phyloP scores from a whole-genome alignment of 2,113 vertebrate genomes.

The Pelobates fuscus region DNA sequence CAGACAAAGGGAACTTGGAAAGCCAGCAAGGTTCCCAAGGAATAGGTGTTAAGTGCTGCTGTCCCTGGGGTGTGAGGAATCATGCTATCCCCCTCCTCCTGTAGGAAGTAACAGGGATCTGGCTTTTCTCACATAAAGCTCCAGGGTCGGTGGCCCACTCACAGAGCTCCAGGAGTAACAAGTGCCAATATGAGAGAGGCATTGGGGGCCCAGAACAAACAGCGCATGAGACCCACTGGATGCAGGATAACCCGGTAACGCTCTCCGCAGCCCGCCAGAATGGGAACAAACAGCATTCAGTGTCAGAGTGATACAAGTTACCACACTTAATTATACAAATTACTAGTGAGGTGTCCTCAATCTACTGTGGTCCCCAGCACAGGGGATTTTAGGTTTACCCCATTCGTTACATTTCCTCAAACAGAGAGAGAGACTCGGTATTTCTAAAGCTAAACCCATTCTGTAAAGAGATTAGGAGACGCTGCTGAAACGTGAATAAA shows the following conservation, averaged over 20 bases:
- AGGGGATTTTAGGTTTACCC: too few species aligned
- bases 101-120: constrained; percentile 26
- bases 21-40: constrained; percentile 33
- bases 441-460: too few species aligned
- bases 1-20: constrained; percentile 35
- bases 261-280: not conserved
- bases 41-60: constrained; percentile 34
- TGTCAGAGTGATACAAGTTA: too few species aligned
- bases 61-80: constrained; percentile 37
- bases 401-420: too few species aligned
- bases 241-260: too few species aligned
- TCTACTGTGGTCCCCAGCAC: too few species aligned
- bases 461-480: too few species aligned
- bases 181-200: not conserved
- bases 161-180: not conserved
- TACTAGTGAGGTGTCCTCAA: too few species aligned
- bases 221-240: too few species aligned
- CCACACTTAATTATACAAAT: too few species aligned
- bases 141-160: not conserved
- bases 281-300: not conserved
- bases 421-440: too few species aligned
- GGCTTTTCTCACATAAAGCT: constrained; percentile 11
- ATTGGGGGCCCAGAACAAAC: not conserved
- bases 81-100: constrained; percentile 11
- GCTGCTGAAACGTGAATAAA: too few species aligned